phyloP scores from a whole-genome alignment of 64 coral and sea anemone species.

The Orbicella faveolata region DNA sequence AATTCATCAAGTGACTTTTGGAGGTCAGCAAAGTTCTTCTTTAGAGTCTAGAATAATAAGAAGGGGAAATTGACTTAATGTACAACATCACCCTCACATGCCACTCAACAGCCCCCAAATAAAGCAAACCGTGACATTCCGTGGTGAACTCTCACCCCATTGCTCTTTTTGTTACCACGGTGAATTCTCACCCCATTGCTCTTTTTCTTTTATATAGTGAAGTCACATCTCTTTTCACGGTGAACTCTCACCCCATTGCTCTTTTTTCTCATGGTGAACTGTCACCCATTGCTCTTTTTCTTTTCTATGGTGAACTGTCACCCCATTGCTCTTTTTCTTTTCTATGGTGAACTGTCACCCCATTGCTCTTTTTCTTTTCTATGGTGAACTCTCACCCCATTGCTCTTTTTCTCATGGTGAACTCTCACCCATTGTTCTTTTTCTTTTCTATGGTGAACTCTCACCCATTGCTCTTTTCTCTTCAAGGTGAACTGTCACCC shows the following conservation, averaged over 20 bases:
- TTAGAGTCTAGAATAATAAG: not conserved
- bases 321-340: not conserved
- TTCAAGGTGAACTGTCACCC: too few relatives aligned
- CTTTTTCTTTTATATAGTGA: not conserved
- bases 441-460: too few relatives aligned
- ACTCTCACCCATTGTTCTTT: too few relatives aligned
- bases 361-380: not conserved
- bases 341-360: not conserved
- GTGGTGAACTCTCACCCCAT: too few relatives aligned
- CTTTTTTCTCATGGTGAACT: not conserved
- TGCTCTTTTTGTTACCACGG: too few relatives aligned
- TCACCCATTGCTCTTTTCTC: too few relatives aligned
- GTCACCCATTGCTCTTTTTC: not conserved
- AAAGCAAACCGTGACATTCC: too few relatives aligned
- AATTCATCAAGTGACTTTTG: not conserved
- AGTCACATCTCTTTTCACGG: too few relatives aligned
- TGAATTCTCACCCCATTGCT: not conserved
- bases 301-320: not conserved
- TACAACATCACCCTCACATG: not conserved
- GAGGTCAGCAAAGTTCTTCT: not conserved
- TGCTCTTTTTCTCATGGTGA: not conserved
- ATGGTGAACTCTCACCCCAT: conserved; percentile 10
- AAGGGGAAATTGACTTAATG: not conserved
- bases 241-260: too few relatives aligned
- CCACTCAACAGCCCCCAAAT: too few relatives aligned